These are phyloP conservation scores for Nothocercus nigrocapillus DNA, from an alignment of 2,113 vertebrate species.

Conservation along the genomic window DNA sequence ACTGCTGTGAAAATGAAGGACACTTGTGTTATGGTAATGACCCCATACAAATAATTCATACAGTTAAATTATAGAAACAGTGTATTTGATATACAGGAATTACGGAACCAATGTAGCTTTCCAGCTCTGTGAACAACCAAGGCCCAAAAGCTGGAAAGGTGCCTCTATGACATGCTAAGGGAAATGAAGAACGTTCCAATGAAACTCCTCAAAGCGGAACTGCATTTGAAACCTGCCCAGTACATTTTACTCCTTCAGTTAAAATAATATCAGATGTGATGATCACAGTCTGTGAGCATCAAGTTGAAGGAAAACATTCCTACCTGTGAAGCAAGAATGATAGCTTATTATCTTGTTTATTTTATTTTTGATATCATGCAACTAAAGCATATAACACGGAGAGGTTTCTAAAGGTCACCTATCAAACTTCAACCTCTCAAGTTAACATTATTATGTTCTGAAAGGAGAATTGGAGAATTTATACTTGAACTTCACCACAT, in stretches of 20 bases:
- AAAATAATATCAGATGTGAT: neutral
- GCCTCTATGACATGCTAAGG: neutral
- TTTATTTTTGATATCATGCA: neutral
- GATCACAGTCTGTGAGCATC: neutral
- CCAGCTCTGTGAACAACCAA: too few relatives aligned
- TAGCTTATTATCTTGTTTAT: neutral
- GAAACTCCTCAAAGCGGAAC: neutral
- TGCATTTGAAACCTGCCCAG: neutral
- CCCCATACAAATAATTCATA: neutral
- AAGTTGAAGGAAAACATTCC: constrained; percentile 29
- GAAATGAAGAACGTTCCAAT: neutral
- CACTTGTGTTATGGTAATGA: neutral
- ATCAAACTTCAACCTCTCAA: neutral
- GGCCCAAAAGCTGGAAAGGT: neutral
- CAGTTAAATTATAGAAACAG: neutral
- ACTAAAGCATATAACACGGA: neutral
- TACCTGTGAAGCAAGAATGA: neutral
- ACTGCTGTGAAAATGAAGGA: neutral
- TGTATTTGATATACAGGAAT: neutral
- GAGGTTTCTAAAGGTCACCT: neutral
- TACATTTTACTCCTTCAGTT: neutral
- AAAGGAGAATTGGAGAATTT: neutral
- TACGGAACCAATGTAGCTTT: neutral
- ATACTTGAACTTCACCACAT: neutral
- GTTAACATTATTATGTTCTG: neutral